Conservation (phyloP, 2,797 vertebrate genomes). For the Tokudaia tokunoshimensis region DNA sequence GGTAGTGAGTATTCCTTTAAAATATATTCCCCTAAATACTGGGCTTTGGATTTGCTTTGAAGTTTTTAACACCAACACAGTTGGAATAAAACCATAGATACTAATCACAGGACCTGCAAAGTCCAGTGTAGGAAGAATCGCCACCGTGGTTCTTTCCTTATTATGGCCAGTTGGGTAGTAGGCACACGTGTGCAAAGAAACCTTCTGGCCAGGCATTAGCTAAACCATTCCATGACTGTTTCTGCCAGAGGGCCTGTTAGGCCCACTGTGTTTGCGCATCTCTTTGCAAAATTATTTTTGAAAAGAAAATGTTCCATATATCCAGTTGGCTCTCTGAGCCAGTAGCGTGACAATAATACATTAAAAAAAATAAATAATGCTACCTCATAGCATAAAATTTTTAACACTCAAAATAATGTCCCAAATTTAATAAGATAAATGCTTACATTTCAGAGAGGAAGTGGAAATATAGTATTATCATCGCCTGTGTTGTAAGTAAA, state of each 20-base stretch:
- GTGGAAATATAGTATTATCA: not conserved
- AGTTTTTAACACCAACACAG: conserved; percentile 73
- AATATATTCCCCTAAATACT: conserved; percentile 85
- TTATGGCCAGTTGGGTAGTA: conserved; percentile 70
- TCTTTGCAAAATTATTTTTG: conserved; percentile 72
- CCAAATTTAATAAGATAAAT: conserved; percentile 50
- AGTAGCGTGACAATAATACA: not conserved
- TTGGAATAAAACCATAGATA: conserved; percentile 83
- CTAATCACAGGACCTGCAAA: conserved; percentile 78
- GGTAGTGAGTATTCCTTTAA: conserved; percentile 85
- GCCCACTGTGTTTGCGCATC: conserved; percentile 53
- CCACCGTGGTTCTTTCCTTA: conserved; percentile 58
- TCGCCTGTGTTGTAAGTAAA: conserved; percentile 20
- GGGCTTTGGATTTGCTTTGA: conserved; percentile 76
- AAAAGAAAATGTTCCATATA: conserved; percentile 65
- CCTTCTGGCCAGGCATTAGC: conserved; percentile 5
- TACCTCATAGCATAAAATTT: conserved; percentile 39
- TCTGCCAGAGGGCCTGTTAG: conserved; percentile 23
- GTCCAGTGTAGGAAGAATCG: conserved; percentile 65
- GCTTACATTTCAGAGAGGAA: conserved; percentile 16
- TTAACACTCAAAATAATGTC: conserved; percentile 59
- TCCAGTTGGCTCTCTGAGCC: conserved; percentile 60
- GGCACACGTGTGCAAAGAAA: conserved; percentile 64
- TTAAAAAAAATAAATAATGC: conserved; percentile 21
- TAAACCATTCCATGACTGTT: conserved; percentile 38